A percentile compares a stretch with the other conserved stretches of the same genome.
phyloP scores from a whole-genome alignment of 2,113 vertebrate species.

The Centrocercus urophasianus region DNA sequence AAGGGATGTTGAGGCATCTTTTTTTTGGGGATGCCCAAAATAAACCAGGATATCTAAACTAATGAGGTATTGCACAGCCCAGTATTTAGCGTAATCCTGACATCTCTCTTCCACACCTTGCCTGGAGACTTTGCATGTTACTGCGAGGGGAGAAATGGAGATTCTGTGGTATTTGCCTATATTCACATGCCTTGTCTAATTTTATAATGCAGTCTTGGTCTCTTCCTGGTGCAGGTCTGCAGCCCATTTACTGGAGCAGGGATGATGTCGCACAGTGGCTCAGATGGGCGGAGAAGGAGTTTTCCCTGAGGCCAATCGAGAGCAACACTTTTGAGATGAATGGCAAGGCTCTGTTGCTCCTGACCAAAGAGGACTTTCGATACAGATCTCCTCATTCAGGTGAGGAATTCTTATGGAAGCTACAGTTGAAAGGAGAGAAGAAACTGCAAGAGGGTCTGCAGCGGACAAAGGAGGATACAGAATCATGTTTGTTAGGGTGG shows the following conservation, averaged over 20 bases:
- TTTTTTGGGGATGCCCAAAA: neutral
- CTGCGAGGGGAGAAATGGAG: neutral
- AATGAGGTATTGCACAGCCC: neutral
- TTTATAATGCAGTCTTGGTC: neutral
- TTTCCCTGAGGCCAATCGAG: constrained; percentile 91
- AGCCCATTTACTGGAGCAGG: constrained; percentile 94
- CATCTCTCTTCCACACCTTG: neutral
- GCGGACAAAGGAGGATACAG: neutral
- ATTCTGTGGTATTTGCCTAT: neutral
- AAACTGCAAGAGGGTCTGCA: neutral
- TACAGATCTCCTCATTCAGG: constrained; percentile 96
- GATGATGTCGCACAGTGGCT: constrained; percentile 97
- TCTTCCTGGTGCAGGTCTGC: constrained; percentile 83
- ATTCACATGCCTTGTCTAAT: neutral
- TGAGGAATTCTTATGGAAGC: constrained; percentile 65
- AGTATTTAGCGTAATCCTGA: neutral
- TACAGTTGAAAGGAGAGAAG: neutral
- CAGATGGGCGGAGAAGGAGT: constrained; percentile 95
- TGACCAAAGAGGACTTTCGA: constrained; percentile 99
- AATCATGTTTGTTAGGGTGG: neutral
- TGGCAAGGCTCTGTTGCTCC: constrained; percentile 94
- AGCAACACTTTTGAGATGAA: constrained; percentile 98
- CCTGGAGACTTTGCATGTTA: neutral
- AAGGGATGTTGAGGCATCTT: neutral
- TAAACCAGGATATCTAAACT: neutral